Evolutionary conservation across 2,888 invertebrate species (phyloP), one percentile per base, ranked within the genome.

Genomic region (Hydraecia micacea): DNA sequence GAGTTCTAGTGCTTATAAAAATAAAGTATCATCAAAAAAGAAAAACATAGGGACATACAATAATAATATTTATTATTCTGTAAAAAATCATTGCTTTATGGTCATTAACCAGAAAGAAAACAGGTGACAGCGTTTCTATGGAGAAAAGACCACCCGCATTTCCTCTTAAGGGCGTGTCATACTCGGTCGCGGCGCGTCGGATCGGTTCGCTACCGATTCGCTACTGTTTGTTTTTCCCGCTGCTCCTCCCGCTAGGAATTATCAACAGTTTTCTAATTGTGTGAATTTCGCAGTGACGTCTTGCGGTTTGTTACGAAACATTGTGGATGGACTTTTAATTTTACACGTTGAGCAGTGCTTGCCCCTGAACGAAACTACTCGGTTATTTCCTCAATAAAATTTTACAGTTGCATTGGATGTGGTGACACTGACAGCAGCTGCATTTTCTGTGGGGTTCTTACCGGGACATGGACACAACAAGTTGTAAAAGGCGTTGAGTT

Each of bases 181-280:
- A 84, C 36, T 72, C 25, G 46, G 60, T 49, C 67, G 80, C 69
- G 21, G 74, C 85, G 75, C 28, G 66, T 52, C 89, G 32, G 68
- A 85, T 88, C 82, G 42, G 9, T 86, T 88, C 75, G 81, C 66
- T 21, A 52, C 77, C 67, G 72, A 78, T 82, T 79, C 69, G 80
- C 39, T 11, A 74, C 85, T 87, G 79, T 82, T 75, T 80, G 82
- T 81, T 74, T 68, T 79, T 75, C 46, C 55, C 66, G 46, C 69
- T 74, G 71, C 65, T 32, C 69, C 73, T 60, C 25, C 74, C 79
- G 76, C 80, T 73, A 52, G 6, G 76, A 81, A 85, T 88, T 85
- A 87, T 75, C 82, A 69, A 82, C 81, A 87, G 87, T 83, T 90
- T 87, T 85, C 81, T 88, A 88, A 88, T 84, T 86, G 83, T 88